Percentiles rank a stretch among this genome's conserved stretches.
Conservation (phyloP, 2,888 invertebrate genomes). For the Tachina grossa region DNA sequence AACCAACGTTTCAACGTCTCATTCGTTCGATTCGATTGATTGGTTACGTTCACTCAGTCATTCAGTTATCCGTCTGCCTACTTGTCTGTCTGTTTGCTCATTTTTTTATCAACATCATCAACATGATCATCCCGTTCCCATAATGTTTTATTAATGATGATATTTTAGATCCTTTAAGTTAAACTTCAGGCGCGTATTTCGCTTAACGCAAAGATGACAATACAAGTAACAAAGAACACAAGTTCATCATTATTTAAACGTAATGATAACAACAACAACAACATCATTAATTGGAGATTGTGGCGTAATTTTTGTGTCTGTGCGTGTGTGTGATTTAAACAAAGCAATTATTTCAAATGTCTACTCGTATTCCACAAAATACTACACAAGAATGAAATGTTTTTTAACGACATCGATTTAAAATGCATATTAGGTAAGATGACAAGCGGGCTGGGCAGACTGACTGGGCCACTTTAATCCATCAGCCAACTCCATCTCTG, state of each 20-base stretch:
- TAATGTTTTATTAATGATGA: slow-evolving; percentile 76
- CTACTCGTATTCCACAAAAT: slow-evolving; percentile 21
- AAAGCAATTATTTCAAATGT: slow-evolving; percentile 56
- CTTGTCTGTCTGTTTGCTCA: slow-evolving; percentile 5
- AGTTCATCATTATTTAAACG: slow-evolving; percentile 7
- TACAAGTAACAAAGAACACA: slow-evolving; percentile 34
- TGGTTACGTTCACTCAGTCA: slow-evolving; percentile 32
- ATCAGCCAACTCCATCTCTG: too few species aligned
- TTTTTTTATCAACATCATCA: slow-evolving; percentile 59
- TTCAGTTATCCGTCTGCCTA: slow-evolving; percentile 11
- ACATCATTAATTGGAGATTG: slow-evolving; percentile 12
- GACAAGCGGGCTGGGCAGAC: not conserved
- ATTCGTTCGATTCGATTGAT: slow-evolving; percentile 44
- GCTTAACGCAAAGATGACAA: slow-evolving; percentile 40
- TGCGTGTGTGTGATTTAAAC: slow-evolving; percentile 51
- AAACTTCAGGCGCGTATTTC: slow-evolving; percentile 51
- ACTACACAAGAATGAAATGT: slow-evolving; percentile 26
- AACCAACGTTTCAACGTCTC: slow-evolving; percentile 21
- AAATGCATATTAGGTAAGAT: not conserved
- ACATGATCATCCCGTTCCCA: slow-evolving; percentile 72
- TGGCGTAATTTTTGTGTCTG: slow-evolving; percentile 35
- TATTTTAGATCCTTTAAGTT: slow-evolving; percentile 61
- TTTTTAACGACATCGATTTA: not conserved
- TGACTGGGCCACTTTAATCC: not conserved
- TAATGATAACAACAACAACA: slow-evolving; percentile 5